Percentiles rank a stretch among this genome's conserved stretches.
Evolutionary conservation across 2,888 invertebrate species (phyloP).

Genomic region (Stegana nigrithorax): DNA sequence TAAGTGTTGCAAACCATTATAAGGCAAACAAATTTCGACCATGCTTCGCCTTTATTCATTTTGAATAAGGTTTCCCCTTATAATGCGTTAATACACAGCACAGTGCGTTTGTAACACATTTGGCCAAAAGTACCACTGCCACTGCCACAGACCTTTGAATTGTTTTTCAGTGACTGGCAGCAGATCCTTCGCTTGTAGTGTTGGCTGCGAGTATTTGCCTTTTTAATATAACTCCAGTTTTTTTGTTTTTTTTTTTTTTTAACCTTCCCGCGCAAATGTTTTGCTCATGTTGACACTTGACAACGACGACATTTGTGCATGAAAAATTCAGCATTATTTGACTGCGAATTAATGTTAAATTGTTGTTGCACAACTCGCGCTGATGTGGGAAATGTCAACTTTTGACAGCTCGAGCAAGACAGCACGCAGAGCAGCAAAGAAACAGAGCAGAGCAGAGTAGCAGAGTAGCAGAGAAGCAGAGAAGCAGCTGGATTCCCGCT

Average conservation of each 20-base stretch:
- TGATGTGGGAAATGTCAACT: slow-evolving; percentile 66
- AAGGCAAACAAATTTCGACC: no score
- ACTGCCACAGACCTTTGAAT: background rate
- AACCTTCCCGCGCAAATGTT: slow-evolving; percentile 22
- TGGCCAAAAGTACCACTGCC: background rate
- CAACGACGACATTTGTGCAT: slow-evolving; percentile 65
- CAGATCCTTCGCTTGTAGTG: no score
- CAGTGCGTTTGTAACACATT: slow-evolving; percentile 2
- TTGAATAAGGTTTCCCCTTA: background rate
- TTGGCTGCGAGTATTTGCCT: no score
- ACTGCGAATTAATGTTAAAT: slow-evolving; percentile 65
- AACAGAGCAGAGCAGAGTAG: no score
- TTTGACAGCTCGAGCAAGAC: slow-evolving; percentile 50
- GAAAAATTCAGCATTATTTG: slow-evolving; percentile 64
- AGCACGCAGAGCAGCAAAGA: background rate
- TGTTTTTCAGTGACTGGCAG: slow-evolving; percentile 4
- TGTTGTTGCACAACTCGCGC: slow-evolving; percentile 43
- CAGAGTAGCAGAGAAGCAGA: no score
- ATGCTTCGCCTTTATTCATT: slow-evolving; percentile 17
- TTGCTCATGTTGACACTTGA: slow-evolving; percentile 54
- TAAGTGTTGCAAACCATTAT: no score
- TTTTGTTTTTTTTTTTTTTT: slow-evolving; percentile 20
- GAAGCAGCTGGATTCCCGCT: no score
- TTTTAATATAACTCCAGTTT: slow-evolving; percentile 20
- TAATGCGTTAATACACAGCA: slow-evolving; percentile 13